Conservation (phyloP, 1,140 invertebrate species). For the Cydia strobilella region DNA sequence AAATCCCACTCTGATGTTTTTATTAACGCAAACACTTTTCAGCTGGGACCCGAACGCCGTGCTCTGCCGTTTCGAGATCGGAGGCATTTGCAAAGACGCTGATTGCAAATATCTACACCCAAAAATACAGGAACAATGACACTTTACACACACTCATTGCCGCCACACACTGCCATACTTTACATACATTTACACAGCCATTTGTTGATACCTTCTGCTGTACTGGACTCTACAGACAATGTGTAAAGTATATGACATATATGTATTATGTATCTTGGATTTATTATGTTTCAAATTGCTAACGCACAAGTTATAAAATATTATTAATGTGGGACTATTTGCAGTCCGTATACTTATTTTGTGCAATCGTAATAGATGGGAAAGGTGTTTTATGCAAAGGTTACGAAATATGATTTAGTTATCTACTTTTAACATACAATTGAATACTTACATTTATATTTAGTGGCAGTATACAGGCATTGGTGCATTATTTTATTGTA, state of each 20-base stretch:
- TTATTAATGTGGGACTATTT: no score
- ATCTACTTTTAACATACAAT: no score
- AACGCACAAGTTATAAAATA: background rate
- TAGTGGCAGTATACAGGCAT: no score
- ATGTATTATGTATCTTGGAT: conserved; percentile 6
- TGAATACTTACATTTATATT: no score
- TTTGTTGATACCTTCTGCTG: background rate
- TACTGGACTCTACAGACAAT: conserved; percentile 17
- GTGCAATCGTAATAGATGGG: no score
- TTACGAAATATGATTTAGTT: no score
- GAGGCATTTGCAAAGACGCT: conserved; percentile 75
- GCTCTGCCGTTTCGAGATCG: conserved; percentile 76
- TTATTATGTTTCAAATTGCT: background rate
- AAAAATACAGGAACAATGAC: conserved; percentile 58
- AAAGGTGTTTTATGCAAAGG: no score
- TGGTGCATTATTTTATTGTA: no score
- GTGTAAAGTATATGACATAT: conserved; percentile 26
- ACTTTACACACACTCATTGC: conserved; percentile 38
- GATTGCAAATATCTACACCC: conserved; percentile 77
- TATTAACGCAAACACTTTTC: conserved; percentile 59
- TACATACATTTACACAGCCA: conserved; percentile 34
- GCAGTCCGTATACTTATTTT: no score
- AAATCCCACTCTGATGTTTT: conserved; percentile 39
- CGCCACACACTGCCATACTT: conserved; percentile 45
- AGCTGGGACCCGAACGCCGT: conserved; percentile 77